Percentiles rank a stretch among this genome's conserved stretches.
These are phyloP conservation scores for Eremobia ochroleuca DNA, from an alignment of 2,888 invertebrate species.

Conservation along the genomic window DNA sequence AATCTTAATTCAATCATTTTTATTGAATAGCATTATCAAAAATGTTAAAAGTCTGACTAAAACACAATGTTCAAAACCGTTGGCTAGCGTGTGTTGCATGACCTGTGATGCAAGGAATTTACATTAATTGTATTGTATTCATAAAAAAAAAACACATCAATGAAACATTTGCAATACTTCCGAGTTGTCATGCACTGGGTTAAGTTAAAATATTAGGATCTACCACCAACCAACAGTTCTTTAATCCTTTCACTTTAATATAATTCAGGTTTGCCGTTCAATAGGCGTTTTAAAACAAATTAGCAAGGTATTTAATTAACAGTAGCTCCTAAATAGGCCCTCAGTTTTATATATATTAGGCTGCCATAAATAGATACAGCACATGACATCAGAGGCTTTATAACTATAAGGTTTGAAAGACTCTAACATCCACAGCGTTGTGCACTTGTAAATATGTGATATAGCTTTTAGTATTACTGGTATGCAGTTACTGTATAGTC, in stretches of 20 bases:
- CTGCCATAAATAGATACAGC: slow-evolving; percentile 1
- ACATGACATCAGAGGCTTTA: slow-evolving; percentile 50
- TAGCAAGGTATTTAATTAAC: not conserved
- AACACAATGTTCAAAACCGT: slow-evolving; percentile 74
- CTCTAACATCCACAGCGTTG: slow-evolving; percentile 70
- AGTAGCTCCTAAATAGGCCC: not conserved
- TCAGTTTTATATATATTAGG: slow-evolving; percentile 10
- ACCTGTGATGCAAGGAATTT: slow-evolving; percentile 57
- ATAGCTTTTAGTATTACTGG: slow-evolving; percentile 66
- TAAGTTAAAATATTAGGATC: slow-evolving; percentile 15
- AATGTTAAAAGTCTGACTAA: slow-evolving; percentile 52
- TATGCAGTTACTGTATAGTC: slow-evolving; percentile 5
- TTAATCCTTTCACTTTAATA: not conserved
- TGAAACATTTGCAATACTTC: slow-evolving; percentile 12
- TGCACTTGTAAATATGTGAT: slow-evolving; percentile 74
- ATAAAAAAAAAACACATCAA: slow-evolving; percentile 35
- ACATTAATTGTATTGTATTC: slow-evolving; percentile 48
- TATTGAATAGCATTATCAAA: not conserved
- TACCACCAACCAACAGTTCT: slow-evolving; percentile 5
- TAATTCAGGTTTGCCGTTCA: not conserved
- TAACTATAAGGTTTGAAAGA: slow-evolving; percentile 63
- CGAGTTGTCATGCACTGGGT: slow-evolving; percentile 20
- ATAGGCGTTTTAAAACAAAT: not conserved
- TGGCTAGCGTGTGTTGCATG: slow-evolving; percentile 83
- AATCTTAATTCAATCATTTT: not conserved